Evolutionary conservation across 2,113 vertebrate genomes (phyloP).

Genomic region (Misgurnus mizolepis): DNA sequence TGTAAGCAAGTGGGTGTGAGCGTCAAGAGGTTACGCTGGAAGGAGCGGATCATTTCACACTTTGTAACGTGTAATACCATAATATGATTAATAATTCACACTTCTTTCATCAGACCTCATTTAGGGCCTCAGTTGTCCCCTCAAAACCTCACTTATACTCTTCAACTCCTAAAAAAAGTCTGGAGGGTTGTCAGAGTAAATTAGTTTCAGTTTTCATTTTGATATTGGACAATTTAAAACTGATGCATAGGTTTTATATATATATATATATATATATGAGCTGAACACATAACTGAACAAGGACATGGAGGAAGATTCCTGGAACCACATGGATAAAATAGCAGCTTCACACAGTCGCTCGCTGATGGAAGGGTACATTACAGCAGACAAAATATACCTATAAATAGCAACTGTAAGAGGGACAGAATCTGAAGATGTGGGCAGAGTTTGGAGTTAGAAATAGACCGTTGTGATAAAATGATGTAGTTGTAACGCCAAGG

Average conservation of each 20-base stretch:
- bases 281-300: neutral
- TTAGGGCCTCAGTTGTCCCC: slow-evolving; percentile 44
- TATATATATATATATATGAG: neutral
- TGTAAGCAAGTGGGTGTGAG: slow-evolving; percentile 11
- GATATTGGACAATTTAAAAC: neutral
- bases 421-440: slow-evolving; percentile 21
- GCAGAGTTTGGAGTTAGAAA: slow-evolving; percentile 18
- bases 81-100: slow-evolving; percentile 47
- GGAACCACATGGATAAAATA: slow-evolving; percentile 16
- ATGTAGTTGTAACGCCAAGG: slow-evolving; percentile 1
- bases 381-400: slow-evolving; percentile 6
- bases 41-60: slow-evolving; percentile 31
- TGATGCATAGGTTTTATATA: no score
- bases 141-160: slow-evolving; percentile 23
- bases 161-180: slow-evolving; percentile 8
- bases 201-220: slow-evolving; percentile 14
- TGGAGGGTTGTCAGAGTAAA: slow-evolving; percentile 27
- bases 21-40: slow-evolving; percentile 15
- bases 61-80: neutral
- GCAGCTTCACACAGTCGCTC: slow-evolving; percentile 11
- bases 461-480: slow-evolving; percentile 31
- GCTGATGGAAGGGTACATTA: slow-evolving; percentile 26
- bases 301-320: slow-evolving; percentile 9
- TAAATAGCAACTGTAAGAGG: slow-evolving; percentile 29
- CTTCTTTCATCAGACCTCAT: slow-evolving; percentile 39